Evolutionary conservation across 1,140 invertebrate species (phyloP).

Genomic region (Drosophila serrata): DNA sequence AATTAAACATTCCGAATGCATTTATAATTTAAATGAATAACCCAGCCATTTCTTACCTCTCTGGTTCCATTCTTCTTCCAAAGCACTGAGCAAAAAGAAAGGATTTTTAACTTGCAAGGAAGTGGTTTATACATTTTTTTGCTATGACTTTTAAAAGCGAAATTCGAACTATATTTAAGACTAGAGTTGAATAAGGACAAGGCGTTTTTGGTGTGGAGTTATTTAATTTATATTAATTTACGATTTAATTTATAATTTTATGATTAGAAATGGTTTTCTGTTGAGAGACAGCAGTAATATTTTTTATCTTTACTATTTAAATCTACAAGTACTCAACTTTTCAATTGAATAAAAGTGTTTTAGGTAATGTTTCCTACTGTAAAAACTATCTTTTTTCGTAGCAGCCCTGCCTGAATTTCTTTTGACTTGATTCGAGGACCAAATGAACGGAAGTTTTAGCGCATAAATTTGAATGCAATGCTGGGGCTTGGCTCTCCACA

Average conservation of each 20-base stretch:
- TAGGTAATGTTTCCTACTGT: neutral
- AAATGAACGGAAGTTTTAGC: slow-evolving; percentile 79
- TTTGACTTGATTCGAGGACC: slow-evolving; percentile 42
- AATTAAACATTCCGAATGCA: slow-evolving; percentile 83
- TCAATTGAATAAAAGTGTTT: neutral
- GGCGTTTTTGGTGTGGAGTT: neutral
- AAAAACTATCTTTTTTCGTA: slow-evolving; percentile 20
- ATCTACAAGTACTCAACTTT: neutral
- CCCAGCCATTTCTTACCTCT: slow-evolving; percentile 64
- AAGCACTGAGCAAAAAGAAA: slow-evolving; percentile 9
- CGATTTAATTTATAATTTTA: neutral
- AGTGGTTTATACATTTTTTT: neutral
- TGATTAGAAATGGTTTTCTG: neutral
- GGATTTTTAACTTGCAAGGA: neutral
- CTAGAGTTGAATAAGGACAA: neutral
- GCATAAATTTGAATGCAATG: slow-evolving; percentile 76
- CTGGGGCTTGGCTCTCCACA: slow-evolving; percentile 33
- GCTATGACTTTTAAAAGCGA: neutral
- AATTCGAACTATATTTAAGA: neutral
- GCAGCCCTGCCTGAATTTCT: slow-evolving; percentile 41
- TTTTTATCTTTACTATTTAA: neutral
- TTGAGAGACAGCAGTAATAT: too few relatives aligned
- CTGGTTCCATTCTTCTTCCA: slow-evolving; percentile 17
- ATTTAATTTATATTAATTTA: neutral
- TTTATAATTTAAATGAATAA: slow-evolving; percentile 84